These are phyloP conservation scores for Myoxocephalus aenaeus DNA, from an alignment of 2,797 vertebrate genomes.

Conservation along the genomic window DNA sequence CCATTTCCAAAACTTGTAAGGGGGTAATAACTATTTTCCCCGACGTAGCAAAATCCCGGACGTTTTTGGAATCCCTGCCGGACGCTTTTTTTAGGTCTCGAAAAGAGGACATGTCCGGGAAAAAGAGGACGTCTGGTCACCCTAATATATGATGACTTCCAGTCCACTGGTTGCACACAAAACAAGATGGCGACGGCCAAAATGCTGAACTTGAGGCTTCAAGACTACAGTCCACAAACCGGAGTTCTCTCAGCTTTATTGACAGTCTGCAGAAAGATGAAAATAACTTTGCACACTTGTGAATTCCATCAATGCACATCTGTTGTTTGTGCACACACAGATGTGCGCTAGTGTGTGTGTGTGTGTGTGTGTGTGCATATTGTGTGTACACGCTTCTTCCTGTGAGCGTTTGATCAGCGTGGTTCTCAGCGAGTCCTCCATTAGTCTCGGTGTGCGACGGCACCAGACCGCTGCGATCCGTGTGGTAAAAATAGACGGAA, in stretches of 20 bases:
- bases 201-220: background rate
- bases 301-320: background rate
- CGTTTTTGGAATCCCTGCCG: no score
- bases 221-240: no score
- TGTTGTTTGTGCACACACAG: background rate
- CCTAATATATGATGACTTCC: no score
- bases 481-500: slow-evolving; percentile 74
- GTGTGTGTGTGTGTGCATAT: background rate
- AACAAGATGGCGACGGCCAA: no score
- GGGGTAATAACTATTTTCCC: no score
- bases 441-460: slow-evolving; percentile 73
- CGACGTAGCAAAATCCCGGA: no score
- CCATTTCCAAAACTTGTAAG: no score
- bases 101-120: no score
- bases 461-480: slow-evolving; percentile 74
- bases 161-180: no score
- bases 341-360: background rate
- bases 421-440: slow-evolving; percentile 43
- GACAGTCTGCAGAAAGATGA: background rate
- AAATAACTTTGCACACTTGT: background rate
- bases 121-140: no score
- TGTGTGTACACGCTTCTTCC: background rate
- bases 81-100: no score
- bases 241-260: no score
- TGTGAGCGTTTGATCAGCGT: slow-evolving; percentile 24